Evolutionary conservation across 23 tunicate species (phyloP), one percentile per base, ranked within the genome.

Genomic region (Pegea sp.): DNA sequence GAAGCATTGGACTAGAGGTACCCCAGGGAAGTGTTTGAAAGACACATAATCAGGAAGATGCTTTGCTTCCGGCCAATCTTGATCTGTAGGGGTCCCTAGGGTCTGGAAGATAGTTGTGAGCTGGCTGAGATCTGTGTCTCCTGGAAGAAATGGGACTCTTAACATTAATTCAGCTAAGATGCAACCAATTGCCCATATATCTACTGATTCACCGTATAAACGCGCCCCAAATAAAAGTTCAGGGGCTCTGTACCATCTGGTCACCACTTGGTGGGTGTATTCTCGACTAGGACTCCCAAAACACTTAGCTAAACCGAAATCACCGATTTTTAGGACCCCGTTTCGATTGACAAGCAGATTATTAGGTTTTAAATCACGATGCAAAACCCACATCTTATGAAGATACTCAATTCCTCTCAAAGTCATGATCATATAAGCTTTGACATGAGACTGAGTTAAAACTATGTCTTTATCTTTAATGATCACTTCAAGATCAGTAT

Each of bases 141-240:
- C 97, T 2, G 89, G 78, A 2, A 88, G 57, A 61, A 88, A 75
- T 3, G 97, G 88, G n/a, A 64, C 72, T 42, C 97, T 62, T 13
- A 76, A 58, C 5, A 88, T 49, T 16, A 88, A 60, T 57, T 88
- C 97, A 22, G 97, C 89, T 1, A 76, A 69, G 5, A 88, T 88
- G 53, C 97, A 88, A 1, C 97, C 97, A 13, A 76, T 79, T 28
- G 97, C 88, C 97, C 97, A 88, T 69, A 76, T 88, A 49, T 88
- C 97, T 22, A 88, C 97, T 4, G 86, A 86, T 23, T 62, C 75
- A 3, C 93, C 93, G 53, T 81, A 81, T 57, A 71, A 56, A 22
- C 81, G 55, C 19, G 93, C 80, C 13, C 93, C 93, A 53, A 67
- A 72, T 54, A 81, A 51, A 6, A 81, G 61, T 48, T 81, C 93